Conservation (phyloP, 2,888 invertebrate genomes). For the Heteromurus nitidus region DNA sequence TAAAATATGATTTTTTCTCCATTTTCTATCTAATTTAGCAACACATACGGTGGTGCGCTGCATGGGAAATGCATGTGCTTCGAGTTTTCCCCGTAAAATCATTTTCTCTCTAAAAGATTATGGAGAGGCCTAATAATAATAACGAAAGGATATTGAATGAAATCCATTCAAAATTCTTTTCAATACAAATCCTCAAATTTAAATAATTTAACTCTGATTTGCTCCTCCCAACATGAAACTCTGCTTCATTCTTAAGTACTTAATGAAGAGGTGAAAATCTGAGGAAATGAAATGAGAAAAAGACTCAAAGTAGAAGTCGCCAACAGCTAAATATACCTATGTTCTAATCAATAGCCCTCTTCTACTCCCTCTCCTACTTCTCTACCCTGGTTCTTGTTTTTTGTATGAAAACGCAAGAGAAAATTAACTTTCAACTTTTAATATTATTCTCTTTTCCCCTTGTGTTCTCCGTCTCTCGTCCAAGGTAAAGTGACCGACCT, state of each 20-base stretch:
- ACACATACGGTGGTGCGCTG: no score
- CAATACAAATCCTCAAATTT: no score
- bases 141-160: no score
- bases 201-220: background rate
- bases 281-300: background rate
- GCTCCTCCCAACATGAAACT: background rate
- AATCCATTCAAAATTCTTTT: no score
- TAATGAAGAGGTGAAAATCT: constrained; percentile 18
- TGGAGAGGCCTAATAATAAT: no score
- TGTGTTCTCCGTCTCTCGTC: background rate
- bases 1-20: background rate
- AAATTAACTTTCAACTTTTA: constrained; percentile 50
- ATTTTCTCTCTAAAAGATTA: no score
- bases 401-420: constrained; percentile 24
- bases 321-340: no score
- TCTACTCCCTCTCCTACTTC: background rate
- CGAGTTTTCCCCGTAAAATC: no score
- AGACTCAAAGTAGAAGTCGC: constrained; percentile 11
- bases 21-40: no score
- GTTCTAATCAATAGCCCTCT: no score
- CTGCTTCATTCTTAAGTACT: background rate
- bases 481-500: constrained; percentile 55
- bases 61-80: no score
- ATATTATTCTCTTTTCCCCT: constrained; percentile 9
- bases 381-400: background rate